Base-by-base conservation (phyloP, 2,888 invertebrate genomes). In the Troilus luridus region DNA sequence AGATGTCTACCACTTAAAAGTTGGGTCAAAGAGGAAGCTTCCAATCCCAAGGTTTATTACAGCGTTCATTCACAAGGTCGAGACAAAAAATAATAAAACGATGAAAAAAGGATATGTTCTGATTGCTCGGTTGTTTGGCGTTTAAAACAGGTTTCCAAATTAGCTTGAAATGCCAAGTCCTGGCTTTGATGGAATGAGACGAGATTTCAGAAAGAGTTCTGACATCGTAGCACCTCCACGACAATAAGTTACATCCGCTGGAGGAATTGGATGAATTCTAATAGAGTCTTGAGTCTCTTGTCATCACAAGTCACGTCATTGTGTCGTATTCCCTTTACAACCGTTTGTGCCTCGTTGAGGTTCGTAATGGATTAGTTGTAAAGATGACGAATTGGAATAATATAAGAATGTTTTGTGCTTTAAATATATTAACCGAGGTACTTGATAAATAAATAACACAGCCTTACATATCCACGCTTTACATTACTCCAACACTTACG, bases 211-310 rank as follows among this genome's bases (percentile, higher is more conserved):
- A 41, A 77, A 77, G 67, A 67, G 17, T 8, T 77, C 72, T 58
- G 56, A 56, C 85, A 41, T 56, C 0, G n/a, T 58, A n/a, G 56
- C 54, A 58, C 85, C 85, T 19, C 77, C 77, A 85, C 56, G 85
- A 85, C 85, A 85, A 85, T 85, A 85, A 85, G 85, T 85, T n/a
- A 85, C 85, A 56, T 85, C 85, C 85, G 85, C 85, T n/a, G 0
- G 58, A 41, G 56, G 56, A 56, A 85, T 58, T 85, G 56, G 56
- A 85, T 85, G 56, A 58, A 85, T 56, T n/a, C 54, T 27, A 85
- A 85, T 85, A 56, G 85, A 41, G 85, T 21, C 11, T 5, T 56
- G 85, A 9, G 19, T 56, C 85, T 85, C 85, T 85, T 85, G 85
- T 56, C 85, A 77, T 77, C 72, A 19, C 72, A 41, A 41, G 72